Percentiles rank a stretch among this genome's conserved stretches.
These are phyloP conservation scores for Halictus rubicundus DNA, from an alignment of 1,140 invertebrate genomes.

Conservation along the genomic window DNA sequence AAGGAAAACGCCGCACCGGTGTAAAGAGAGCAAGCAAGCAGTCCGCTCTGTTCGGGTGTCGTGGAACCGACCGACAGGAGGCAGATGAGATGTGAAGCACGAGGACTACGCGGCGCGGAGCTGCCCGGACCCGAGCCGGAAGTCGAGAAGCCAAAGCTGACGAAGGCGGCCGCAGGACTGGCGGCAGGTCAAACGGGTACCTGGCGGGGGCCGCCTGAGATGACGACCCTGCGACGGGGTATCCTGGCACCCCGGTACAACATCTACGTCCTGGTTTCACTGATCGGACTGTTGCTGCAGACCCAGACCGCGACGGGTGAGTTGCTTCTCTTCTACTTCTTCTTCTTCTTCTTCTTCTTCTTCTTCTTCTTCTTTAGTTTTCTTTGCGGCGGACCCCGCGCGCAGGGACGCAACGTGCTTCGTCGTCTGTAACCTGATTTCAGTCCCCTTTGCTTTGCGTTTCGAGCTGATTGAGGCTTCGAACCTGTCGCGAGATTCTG, in stretches of 20 bases:
- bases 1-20: not conserved
- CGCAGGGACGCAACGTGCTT: too few species aligned
- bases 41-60: not conserved
- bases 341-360: not conserved
- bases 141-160: constrained; percentile 39
- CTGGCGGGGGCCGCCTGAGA: constrained; percentile 74
- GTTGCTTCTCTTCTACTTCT: constrained; percentile 24
- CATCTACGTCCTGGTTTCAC: constrained; percentile 64
- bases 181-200: constrained; percentile 53
- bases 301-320: constrained; percentile 69
- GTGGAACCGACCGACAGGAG: constrained; percentile 29
- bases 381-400: too few species aligned
- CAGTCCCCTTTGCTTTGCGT: too few species aligned
- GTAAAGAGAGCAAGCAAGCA: too few species aligned
- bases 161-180: constrained; percentile 40
- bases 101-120: constrained; percentile 48
- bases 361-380: too few species aligned
- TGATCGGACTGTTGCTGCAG: constrained; percentile 69
- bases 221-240: constrained; percentile 74
- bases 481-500: too few species aligned
- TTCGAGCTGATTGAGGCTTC: too few species aligned
- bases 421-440: too few species aligned
- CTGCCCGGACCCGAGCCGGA: constrained; percentile 52
- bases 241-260: constrained; percentile 68
- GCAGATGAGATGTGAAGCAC: constrained; percentile 73